These are phyloP conservation scores for Oscarella lobularis DNA, from an alignment of 37 sponge, comb jelly and placozoan species.

Conservation along the genomic window DNA sequence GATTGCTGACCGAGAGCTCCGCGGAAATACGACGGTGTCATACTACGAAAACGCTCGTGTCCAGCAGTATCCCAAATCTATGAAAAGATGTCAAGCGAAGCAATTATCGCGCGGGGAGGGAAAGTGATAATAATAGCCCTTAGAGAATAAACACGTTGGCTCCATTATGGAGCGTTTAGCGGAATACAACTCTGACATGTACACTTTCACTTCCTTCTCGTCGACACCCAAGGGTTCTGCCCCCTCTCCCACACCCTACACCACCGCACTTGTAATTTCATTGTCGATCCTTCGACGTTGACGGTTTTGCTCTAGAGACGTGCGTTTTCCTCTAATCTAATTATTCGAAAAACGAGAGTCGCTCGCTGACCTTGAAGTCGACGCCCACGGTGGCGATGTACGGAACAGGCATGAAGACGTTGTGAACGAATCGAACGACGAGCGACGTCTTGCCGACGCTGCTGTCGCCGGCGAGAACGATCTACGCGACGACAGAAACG, in stretches of 20 bases:
- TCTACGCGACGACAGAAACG: too few relatives aligned
- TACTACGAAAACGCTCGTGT: not conserved
- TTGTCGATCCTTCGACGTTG: not conserved
- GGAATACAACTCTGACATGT: too few relatives aligned
- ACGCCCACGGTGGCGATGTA: not conserved
- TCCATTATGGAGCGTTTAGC: too few relatives aligned
- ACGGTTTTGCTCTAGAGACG: not conserved
- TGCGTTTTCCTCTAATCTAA: too few relatives aligned
- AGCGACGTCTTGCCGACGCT: not conserved
- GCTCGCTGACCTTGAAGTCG: not conserved
- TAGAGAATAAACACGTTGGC: too few relatives aligned
- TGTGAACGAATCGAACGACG: not conserved
- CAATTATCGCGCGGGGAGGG: not conserved
- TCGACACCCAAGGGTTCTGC: too few relatives aligned
- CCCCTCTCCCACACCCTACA: too few relatives aligned
- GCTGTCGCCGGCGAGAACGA: not conserved
- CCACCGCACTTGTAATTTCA: not conserved
- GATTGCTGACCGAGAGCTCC: not conserved
- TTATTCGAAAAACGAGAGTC: too few relatives aligned
- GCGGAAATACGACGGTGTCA: not conserved
- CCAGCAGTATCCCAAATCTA: constrained; percentile 1
- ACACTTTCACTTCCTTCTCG: too few relatives aligned
- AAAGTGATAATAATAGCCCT: too few relatives aligned
- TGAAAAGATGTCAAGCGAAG: not conserved
- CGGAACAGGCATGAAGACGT: not conserved